phyloP scores from a whole-genome alignment of 2,888 invertebrate genomes.

The Noctua fimbriata region DNA sequence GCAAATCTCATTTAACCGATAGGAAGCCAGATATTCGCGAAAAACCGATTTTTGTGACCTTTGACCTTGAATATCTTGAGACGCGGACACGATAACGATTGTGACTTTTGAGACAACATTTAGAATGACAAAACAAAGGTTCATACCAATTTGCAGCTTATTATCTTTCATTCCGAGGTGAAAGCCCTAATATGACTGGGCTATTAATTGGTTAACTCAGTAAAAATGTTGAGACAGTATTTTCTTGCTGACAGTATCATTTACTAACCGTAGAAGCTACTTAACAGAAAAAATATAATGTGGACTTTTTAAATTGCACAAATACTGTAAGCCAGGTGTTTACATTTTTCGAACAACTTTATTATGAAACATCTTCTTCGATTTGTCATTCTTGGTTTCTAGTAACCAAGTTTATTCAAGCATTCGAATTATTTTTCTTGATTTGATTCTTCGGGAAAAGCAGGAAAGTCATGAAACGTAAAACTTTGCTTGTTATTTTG shows the following conservation, averaged over 20 bases:
- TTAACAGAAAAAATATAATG: constrained; percentile 21
- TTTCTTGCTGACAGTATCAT: constrained; percentile 65
- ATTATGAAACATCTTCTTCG: constrained; percentile 17
- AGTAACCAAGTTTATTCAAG: not conserved
- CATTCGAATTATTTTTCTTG: not conserved
- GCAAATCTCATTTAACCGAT: too few species aligned
- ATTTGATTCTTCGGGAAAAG: not conserved
- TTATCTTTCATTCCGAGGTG: too few species aligned
- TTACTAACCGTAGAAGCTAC: constrained; percentile 42
- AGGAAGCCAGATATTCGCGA: too few species aligned
- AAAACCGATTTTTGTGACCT: too few species aligned
- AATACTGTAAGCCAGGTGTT: constrained; percentile 9
- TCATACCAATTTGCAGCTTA: too few species aligned
- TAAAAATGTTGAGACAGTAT: constrained; percentile 65
- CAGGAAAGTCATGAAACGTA: not conserved
- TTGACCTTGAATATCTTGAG: too few species aligned
- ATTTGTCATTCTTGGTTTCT: not conserved
- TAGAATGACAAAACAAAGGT: too few species aligned
- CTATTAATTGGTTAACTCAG: constrained; percentile 80
- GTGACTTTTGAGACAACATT: too few species aligned
- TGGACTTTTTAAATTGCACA: constrained; percentile 34
- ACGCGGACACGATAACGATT: too few species aligned
- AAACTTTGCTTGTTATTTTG: not conserved
- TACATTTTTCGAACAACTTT: constrained; percentile 21
- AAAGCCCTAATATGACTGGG: too few species aligned